Percentiles rank a stretch among this genome's conserved stretches.
phyloP scores from a whole-genome alignment of 2,888 invertebrate genomes.

The Cosmopolites sordidus region DNA sequence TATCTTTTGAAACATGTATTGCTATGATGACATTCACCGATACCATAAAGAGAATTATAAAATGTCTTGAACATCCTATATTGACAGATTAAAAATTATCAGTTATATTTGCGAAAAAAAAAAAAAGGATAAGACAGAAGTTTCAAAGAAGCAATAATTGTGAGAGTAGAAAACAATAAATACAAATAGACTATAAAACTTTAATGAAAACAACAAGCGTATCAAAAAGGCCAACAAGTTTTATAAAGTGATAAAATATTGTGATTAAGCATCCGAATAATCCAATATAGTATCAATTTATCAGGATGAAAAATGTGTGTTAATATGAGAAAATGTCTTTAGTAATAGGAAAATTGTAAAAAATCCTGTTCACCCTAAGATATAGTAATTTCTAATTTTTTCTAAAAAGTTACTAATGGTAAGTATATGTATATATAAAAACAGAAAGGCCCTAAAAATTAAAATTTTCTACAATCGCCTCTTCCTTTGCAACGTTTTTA shows the following conservation, averaged over 20 bases:
- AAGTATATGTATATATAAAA: background rate
- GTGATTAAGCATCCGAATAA: too few relatives aligned
- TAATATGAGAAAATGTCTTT: too few relatives aligned
- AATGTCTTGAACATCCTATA: too few relatives aligned
- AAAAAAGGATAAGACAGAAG: too few relatives aligned
- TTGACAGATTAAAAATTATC: too few relatives aligned
- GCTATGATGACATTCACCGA: background rate
- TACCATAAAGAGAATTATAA: too few relatives aligned
- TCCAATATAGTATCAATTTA: too few relatives aligned
- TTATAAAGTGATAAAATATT: background rate
- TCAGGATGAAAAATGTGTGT: too few relatives aligned
- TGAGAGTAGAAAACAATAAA: background rate
- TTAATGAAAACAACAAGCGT: conserved; percentile 15
- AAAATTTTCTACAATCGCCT: background rate
- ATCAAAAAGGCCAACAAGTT: conserved; percentile 7
- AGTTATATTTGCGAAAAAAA: too few relatives aligned
- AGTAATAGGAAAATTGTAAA: conserved; percentile 1
- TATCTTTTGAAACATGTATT: background rate
- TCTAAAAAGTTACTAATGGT: background rate
- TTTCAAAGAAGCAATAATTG: too few relatives aligned
- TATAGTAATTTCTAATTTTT: background rate
- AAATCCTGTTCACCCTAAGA: background rate
- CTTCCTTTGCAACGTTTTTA: background rate
- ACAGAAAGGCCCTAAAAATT: background rate
- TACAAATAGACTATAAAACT: conserved; percentile 12